A percentile compares a stretch with the other conserved stretches of the same genome.
Conservation (phyloP, 2,113 vertebrate species). For the Sorex araneus region DNA sequence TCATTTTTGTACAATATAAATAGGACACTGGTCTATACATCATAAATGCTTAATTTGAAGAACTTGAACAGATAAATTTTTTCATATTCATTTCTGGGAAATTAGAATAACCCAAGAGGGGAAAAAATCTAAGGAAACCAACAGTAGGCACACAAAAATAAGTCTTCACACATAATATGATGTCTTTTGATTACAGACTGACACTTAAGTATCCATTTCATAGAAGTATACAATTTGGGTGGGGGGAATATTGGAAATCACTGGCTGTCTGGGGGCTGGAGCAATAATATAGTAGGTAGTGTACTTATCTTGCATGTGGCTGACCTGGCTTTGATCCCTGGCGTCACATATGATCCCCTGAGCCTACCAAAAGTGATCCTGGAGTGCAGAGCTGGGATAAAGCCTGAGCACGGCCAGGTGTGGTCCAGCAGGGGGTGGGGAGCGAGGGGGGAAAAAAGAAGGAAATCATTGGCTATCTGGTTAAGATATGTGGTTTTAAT, state of each 20-base stretch:
- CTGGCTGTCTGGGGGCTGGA: too few species aligned
- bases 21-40: background rate
- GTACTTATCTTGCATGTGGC: too few species aligned
- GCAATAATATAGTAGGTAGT: too few species aligned
- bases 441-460: too few species aligned
- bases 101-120: background rate
- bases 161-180: background rate
- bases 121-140: background rate
- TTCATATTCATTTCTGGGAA: constrained; percentile 16
- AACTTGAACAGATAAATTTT: background rate
- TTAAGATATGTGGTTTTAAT: background rate
- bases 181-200: background rate
- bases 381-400: too few species aligned
- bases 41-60: background rate
- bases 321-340: too few species aligned
- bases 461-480: background rate
- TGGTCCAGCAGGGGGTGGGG: too few species aligned
- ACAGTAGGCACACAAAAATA: background rate
- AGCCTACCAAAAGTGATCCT: too few species aligned
- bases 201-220: constrained; percentile 6
- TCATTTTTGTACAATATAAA: background rate
- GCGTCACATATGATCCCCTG: too few species aligned
- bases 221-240: background rate
- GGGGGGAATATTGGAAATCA: too few species aligned
- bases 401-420: too few species aligned